A percentile compares a stretch with the other conserved stretches of the same genome.
These are phyloP conservation scores for Andrena camellia DNA, from an alignment of 2,888 invertebrate genomes.

Conservation along the genomic window DNA sequence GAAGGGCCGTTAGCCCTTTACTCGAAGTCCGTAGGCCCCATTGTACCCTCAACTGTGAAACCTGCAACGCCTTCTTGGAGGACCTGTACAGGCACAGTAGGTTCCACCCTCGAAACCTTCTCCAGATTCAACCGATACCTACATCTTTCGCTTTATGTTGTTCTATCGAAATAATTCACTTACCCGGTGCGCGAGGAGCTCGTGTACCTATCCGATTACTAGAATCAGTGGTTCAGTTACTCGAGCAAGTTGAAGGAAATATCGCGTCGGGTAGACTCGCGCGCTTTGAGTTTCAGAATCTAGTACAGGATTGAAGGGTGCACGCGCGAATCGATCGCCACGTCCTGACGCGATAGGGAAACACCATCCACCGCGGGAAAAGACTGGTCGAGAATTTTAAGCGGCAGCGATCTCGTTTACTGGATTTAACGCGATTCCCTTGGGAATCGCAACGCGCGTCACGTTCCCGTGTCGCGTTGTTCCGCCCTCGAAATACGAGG, in stretches of 20 bases:
- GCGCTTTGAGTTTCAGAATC: neutral
- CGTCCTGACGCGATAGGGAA: conserved; percentile 8
- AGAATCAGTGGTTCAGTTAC: too few species aligned
- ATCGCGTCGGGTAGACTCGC: too few species aligned
- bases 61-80: conserved; percentile 89
- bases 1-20: conserved; percentile 90
- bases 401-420: conserved; percentile 7
- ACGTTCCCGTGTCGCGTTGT: neutral
- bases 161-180: too few species aligned
- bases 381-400: neutral
- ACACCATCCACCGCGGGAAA: neutral
- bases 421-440: neutral
- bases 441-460: neutral
- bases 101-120: conserved; percentile 41
- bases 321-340: conserved; percentile 12
- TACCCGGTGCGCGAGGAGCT: too few species aligned
- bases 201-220: too few species aligned
- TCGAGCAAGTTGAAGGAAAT: too few species aligned
- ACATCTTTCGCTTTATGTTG: neutral
- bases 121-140: neutral
- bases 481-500: neutral
- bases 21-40: conserved; percentile 90
- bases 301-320: neutral
- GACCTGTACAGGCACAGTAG: conserved; percentile 88
- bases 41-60: conserved; percentile 91